A percentile compares a stretch with the other conserved stretches of the same genome.
phyloP scores from a whole-genome alignment of 2,888 invertebrate genomes.

The Temnothorax ravouxi region DNA sequence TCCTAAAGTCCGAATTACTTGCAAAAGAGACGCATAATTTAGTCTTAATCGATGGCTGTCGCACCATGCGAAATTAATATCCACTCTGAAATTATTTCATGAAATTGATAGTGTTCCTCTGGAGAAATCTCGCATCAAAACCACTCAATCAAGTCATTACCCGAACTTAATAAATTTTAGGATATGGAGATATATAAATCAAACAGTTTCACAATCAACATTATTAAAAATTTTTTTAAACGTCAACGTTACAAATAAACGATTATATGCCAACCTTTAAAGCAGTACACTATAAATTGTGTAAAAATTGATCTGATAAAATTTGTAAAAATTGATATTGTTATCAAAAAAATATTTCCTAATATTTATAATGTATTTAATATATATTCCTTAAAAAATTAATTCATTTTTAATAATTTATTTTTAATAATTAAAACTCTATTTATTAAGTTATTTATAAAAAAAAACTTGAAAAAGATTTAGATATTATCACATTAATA shows the following conservation, averaged over 20 bases:
- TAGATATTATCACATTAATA: not conserved
- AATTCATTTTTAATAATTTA: not conserved
- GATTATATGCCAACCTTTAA: not conserved
- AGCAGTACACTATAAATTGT: not conserved
- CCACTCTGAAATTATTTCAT: conserved; percentile 66
- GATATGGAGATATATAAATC: not conserved
- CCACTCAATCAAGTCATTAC: conserved; percentile 41
- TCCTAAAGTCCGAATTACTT: conserved; percentile 70
- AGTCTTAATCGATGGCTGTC: conserved; percentile 68
- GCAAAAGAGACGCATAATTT: conserved; percentile 69
- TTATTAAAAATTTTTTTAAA: not conserved
- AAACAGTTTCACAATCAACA: not conserved
- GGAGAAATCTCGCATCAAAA: conserved; percentile 35
- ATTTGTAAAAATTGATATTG: not conserved
- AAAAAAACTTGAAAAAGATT: not conserved
- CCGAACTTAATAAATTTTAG: conserved; percentile 30
- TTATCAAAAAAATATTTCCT: not conserved
- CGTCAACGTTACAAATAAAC: not conserved
- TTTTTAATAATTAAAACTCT: not conserved
- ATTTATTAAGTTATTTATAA: not conserved
- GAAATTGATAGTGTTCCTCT: conserved; percentile 52
- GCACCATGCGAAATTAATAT: conserved; percentile 50
- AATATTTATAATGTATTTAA: not conserved
- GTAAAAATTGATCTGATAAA: not conserved
- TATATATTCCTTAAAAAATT: not conserved